Percentiles rank a stretch among this genome's conserved stretches.
Evolutionary conservation across 2,797 vertebrate species (phyloP).

Genomic region (Craterocephalus amniculus): DNA sequence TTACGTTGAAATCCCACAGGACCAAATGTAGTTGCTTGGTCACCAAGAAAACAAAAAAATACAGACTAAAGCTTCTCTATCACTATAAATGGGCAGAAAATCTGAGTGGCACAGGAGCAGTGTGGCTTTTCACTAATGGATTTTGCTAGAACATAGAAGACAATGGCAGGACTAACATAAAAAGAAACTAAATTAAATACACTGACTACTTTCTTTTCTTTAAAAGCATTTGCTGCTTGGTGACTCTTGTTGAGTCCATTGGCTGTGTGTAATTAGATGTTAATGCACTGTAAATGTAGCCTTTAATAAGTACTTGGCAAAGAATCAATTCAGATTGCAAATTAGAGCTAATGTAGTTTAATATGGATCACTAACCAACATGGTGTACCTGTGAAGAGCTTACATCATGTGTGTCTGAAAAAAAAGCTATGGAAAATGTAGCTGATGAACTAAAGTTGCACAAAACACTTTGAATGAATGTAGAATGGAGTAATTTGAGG

Average conservation of each 20-base stretch:
- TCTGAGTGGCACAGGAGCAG: constrained; percentile 16
- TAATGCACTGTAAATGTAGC: background rate
- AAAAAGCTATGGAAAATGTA: background rate
- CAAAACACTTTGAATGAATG: background rate
- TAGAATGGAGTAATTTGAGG: too few relatives aligned
- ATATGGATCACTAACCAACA: background rate
- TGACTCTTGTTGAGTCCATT: constrained; percentile 10
- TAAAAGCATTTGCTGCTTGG: background rate
- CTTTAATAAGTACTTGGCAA: background rate
- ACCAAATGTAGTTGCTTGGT: constrained; percentile 69
- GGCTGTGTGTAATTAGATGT: background rate
- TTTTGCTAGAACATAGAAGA: constrained; percentile 30
- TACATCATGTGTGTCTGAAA: background rate
- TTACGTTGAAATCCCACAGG: constrained; percentile 74
- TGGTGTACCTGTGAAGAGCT: constrained; percentile 19
- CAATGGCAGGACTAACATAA: constrained; percentile 17
- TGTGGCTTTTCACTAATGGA: constrained; percentile 32
- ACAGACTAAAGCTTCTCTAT: constrained; percentile 50
- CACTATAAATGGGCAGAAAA: constrained; percentile 50
- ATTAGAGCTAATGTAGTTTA: background rate
- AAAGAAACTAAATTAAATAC: constrained; percentile 22
- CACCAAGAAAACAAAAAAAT: constrained; percentile 68
- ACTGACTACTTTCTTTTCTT: constrained; percentile 9
- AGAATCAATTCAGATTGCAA: background rate
- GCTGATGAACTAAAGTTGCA: background rate